phyloP scores from a whole-genome alignment of 1,140 invertebrate species.

The Tribolium castaneum region DNA sequence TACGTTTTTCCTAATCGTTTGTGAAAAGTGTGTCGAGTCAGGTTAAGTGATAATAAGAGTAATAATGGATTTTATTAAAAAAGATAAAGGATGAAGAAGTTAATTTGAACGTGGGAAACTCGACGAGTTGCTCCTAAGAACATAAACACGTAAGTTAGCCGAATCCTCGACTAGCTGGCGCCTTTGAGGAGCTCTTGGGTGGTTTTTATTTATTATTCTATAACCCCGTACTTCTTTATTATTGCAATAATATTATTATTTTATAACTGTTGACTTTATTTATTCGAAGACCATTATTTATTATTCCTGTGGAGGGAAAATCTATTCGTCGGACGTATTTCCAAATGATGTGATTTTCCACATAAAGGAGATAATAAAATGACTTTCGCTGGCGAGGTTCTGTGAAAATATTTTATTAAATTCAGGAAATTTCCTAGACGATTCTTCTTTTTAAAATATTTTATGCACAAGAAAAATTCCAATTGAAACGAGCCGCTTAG shows the following conservation, averaged over 20 bases:
- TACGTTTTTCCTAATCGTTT: conserved; percentile 7
- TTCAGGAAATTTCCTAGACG: conserved; percentile 16
- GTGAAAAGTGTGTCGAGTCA: background rate
- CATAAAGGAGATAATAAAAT: conserved; percentile 7
- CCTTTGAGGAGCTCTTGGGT: conserved; percentile 23
- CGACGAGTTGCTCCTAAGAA: conserved; percentile 17
- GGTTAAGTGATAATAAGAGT: background rate
- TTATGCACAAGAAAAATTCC: conserved; percentile 8
- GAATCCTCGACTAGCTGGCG: conserved; percentile 29
- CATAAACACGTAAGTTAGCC: conserved; percentile 39
- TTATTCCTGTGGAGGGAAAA: background rate
- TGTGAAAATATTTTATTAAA: conserved; percentile 21
- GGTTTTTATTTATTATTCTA: conserved; percentile 42
- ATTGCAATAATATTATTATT: conserved; percentile 32
- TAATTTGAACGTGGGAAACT: conserved; percentile 36
- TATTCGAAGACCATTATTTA: background rate
- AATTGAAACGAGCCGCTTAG: background rate
- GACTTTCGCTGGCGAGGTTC: background rate
- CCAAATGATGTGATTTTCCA: background rate
- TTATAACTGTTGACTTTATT: conserved; percentile 18
- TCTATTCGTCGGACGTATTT: background rate
- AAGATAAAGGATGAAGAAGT: background rate
- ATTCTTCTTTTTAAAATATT: conserved; percentile 15
- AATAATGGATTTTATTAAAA: conserved; percentile 13
- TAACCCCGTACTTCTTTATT: conserved; percentile 20